phyloP scores from a whole-genome alignment of 2,888 invertebrate species.

The Zygogramma bicolorata region DNA sequence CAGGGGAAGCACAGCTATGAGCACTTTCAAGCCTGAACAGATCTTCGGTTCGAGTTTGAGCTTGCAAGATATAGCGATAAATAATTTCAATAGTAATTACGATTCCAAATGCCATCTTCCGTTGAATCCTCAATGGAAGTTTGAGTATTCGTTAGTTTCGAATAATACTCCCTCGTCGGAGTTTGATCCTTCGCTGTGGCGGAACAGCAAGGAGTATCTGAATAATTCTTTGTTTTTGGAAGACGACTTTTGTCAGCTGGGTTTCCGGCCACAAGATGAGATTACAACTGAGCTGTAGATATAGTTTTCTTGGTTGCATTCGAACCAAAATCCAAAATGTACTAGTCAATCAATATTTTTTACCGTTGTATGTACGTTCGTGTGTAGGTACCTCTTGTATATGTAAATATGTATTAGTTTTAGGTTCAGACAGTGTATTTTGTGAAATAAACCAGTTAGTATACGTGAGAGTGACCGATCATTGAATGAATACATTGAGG shows the following conservation, averaged over 20 bases:
- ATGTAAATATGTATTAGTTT: conserved; percentile 18
- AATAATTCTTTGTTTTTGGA: conserved; percentile 75
- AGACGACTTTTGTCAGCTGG: conserved; percentile 86
- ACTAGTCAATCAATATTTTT: conserved; percentile 44
- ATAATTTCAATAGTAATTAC: conserved; percentile 62
- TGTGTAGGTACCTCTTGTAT: conserved; percentile 18
- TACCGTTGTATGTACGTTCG: conserved; percentile 33
- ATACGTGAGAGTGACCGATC: not conserved
- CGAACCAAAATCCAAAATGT: conserved; percentile 43
- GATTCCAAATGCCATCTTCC: conserved; percentile 57
- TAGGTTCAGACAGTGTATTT: conserved; percentile 16
- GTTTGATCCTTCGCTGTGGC: conserved; percentile 68
- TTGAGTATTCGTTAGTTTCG: conserved; percentile 62
- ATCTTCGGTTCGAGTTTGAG: conserved; percentile 62
- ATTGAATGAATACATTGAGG: too few species aligned
- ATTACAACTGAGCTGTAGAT: conserved; percentile 84
- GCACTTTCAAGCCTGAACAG: conserved; percentile 66
- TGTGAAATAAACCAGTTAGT: conserved; percentile 22
- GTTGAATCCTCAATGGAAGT: conserved; percentile 70
- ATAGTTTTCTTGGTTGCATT: conserved; percentile 12
- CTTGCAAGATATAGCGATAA: conserved; percentile 61
- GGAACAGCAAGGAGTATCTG: conserved; percentile 64
- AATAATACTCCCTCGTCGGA: conserved; percentile 61
- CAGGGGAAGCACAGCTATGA: conserved; percentile 62
- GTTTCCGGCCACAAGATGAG: conserved; percentile 89